A percentile compares a stretch with the other conserved stretches of the same genome.
phyloP scores from a whole-genome alignment of 2,113 vertebrate species.

The Oreotrochilus melanogaster region DNA sequence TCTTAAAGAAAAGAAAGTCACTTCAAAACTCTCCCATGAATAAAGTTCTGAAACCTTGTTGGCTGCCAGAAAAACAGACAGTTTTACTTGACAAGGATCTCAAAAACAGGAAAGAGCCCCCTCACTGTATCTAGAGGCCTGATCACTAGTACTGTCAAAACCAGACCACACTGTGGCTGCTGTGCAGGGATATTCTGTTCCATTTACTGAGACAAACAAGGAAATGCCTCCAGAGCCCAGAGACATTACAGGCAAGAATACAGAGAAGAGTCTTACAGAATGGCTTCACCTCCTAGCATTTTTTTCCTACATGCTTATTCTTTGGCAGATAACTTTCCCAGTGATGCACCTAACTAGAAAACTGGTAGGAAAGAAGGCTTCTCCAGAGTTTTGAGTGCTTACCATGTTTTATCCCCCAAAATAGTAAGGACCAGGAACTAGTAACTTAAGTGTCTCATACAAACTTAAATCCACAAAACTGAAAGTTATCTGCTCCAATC shows the following conservation, averaged over 20 bases:
- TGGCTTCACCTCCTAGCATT: not conserved
- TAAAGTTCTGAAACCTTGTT: rapidly evolving
- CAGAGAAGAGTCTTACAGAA: not conserved
- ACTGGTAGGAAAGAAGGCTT: not conserved
- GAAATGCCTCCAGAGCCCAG: not conserved
- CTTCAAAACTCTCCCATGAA: not conserved
- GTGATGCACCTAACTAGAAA: not conserved
- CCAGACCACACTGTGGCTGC: not conserved
- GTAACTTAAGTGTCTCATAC: not conserved
- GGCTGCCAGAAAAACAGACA: not conserved
- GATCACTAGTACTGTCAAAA: not conserved
- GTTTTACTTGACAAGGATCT: not conserved
- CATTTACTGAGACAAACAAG: not conserved
- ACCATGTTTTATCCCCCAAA: not conserved
- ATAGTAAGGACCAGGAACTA: not conserved
- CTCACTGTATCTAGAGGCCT: not conserved
- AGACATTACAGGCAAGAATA: not conserved
- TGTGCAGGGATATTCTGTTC: not conserved
- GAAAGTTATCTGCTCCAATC: too few relatives aligned
- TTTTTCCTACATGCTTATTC: not conserved
- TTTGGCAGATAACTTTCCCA: not conserved
- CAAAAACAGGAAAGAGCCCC: not conserved
- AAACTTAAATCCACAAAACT: not conserved
- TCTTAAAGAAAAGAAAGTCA: not conserved
- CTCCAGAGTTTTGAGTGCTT: not conserved